Evolutionary conservation across 2,888 invertebrate genomes (phyloP), one percentile per base, ranked within the genome.

Genomic region (Zygogramma bicolorata): DNA sequence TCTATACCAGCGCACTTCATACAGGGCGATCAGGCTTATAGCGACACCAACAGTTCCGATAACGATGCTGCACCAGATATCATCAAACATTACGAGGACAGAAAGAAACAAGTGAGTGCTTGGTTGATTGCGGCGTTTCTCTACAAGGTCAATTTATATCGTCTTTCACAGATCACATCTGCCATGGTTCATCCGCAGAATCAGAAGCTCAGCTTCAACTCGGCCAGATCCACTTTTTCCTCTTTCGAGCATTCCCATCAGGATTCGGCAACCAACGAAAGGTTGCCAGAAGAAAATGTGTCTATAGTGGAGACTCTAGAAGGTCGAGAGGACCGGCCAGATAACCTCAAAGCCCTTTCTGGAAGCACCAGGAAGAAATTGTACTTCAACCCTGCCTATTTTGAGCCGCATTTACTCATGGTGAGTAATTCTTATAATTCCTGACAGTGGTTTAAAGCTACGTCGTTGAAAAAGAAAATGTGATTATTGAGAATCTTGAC

Each of bases 351-450:
- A 79, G 91, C 92, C 10, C 91, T 89, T n/a, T 89, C 88, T 77
- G 94, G 94, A 10, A 92, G 91, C 27, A 92, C 93, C 0, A 89
- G 95, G 66, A 90, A 93, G 77, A 95, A 96, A 83, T 88, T 96
- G 2, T 96, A 95, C 84, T 96, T 96, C 83, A 96, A 96, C 85
- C 96, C 96, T 0, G 96, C 96, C 6, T 97, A 96, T 85, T 96
- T 97, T 83, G 97, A 97, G 85, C 94, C 94, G 27, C 94, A 96
- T 79, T 86, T 96, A 59, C 89, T 97, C 85, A 89, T 93, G 88
- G 95, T 95, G 88, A 90, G 90, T 65, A 68, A 0, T 20, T 20
- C 20, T 46, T 8, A 46, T 18, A 38, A 1, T 13, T 38, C 13
- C 3, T n/a, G n/a, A n/a, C n/a, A n/a, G n/a, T n/a, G n/a, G n/a